These are phyloP conservation scores for Gobio gobio DNA, from an alignment of 2,113 vertebrate genomes.

Conservation along the genomic window DNA sequence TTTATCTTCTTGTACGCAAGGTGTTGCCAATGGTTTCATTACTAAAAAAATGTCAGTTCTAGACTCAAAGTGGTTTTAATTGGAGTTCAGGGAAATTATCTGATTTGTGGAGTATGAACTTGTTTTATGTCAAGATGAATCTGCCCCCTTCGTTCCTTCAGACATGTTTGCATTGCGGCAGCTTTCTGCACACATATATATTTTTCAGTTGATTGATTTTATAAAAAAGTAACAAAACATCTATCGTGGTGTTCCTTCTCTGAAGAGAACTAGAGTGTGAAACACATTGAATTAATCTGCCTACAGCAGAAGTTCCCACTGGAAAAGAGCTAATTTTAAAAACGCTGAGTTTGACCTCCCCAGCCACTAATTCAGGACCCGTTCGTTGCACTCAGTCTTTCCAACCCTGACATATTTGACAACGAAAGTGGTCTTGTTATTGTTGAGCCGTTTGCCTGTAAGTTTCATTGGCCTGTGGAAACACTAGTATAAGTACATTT, in stretches of 20 bases:
- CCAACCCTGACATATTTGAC: slow-evolving; percentile 40
- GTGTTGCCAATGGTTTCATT: slow-evolving; percentile 22
- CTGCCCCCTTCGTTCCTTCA: background rate
- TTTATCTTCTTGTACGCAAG: slow-evolving; percentile 27
- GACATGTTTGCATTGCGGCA: background rate
- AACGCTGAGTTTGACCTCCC: slow-evolving; percentile 24
- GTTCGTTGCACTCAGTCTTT: slow-evolving; percentile 23
- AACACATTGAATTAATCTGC: slow-evolving; percentile 31
- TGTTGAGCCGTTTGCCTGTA: slow-evolving; percentile 31
- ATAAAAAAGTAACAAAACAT: background rate
- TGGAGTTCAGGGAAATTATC: background rate
- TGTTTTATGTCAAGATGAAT: slow-evolving; percentile 14
- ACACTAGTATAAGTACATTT: background rate
- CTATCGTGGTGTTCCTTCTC: background rate
- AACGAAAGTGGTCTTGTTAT: slow-evolving; percentile 18
- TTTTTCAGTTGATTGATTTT: background rate
- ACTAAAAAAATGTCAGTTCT: slow-evolving; percentile 1
- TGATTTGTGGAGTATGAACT: slow-evolving; percentile 17
- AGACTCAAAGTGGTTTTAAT: slow-evolving; percentile 2
- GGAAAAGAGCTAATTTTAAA: slow-evolving; percentile 51
- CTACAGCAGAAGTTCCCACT: slow-evolving; percentile 21
- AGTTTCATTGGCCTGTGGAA: slow-evolving; percentile 28
- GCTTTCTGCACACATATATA: slow-evolving; percentile 4
- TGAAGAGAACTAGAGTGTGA: slow-evolving; percentile 10
- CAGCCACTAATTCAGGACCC: slow-evolving; percentile 24